Evolutionary conservation across 2,888 invertebrate species (phyloP).

Genomic region (Deroplatys truncata): DNA sequence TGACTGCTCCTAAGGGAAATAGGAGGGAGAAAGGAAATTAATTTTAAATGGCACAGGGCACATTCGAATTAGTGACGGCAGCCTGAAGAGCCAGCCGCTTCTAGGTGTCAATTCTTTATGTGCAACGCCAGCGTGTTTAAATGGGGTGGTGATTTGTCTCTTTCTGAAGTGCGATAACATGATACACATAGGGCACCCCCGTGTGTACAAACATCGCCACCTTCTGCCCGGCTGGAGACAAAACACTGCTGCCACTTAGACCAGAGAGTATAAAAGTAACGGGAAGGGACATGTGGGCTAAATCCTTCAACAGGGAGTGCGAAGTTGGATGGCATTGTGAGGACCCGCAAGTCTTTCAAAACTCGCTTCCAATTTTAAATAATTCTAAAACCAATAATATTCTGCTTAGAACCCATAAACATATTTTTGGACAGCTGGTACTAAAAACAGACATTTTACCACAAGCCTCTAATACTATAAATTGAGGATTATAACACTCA

Average conservation of each 20-base stretch:
- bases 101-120: not conserved
- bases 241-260: not conserved
- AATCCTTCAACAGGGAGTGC: too few species aligned
- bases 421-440: too few species aligned
- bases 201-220: not conserved
- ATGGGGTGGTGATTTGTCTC: not conserved
- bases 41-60: not conserved
- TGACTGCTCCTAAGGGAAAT: not conserved
- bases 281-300: too few species aligned
- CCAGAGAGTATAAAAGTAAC: too few species aligned
- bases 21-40: not conserved
- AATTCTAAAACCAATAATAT: too few species aligned
- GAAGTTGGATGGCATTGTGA: too few species aligned
- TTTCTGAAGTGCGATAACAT: not conserved
- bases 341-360: too few species aligned
- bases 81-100: not conserved
- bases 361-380: too few species aligned
- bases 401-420: too few species aligned
- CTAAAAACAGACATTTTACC: too few species aligned
- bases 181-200: not conserved
- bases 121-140: not conserved
- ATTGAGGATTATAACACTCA: too few species aligned
- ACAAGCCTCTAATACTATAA: too few species aligned
- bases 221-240: not conserved
- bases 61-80: not conserved